Evolutionary conservation across 2,888 invertebrate genomes (phyloP).

Genomic region (Pristionchus arcanus): DNA sequence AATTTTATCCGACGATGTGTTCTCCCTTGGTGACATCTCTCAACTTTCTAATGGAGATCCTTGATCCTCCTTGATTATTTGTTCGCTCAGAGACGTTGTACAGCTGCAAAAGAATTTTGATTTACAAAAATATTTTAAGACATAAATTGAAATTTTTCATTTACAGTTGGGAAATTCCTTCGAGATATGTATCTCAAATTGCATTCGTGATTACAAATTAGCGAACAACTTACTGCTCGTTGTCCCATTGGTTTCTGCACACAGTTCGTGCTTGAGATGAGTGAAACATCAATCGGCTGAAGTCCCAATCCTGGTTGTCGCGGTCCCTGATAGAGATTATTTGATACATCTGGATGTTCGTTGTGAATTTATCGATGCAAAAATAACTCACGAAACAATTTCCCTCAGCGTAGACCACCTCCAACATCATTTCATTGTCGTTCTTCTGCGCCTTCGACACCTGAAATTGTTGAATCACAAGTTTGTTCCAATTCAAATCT

Average conservation of each 20-base stretch:
- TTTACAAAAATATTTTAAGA: no score
- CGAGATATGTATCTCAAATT: no score
- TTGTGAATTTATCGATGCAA: background rate
- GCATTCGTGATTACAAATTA: background rate
- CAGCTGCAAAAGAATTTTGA: background rate
- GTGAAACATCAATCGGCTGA: background rate
- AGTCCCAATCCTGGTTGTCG: background rate
- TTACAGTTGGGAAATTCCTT: no score
- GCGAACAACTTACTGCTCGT: background rate
- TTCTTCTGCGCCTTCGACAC: background rate
- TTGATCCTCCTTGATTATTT: background rate
- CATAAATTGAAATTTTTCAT: no score
- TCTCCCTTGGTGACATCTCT: slow-evolving; percentile 20
- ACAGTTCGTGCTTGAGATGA: background rate
- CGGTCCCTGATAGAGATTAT: background rate
- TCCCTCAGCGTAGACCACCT: background rate
- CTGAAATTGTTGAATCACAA: background rate
- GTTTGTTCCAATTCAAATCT: no score
- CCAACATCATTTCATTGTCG: background rate
- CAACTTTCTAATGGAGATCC: background rate
- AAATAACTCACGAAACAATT: slow-evolving; percentile 26
- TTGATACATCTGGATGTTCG: background rate
- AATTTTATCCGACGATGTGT: background rate
- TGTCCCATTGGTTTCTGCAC: slow-evolving; percentile 46
- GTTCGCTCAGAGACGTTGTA: background rate